Evolutionary conservation across 2,888 invertebrate genomes (phyloP).

Genomic region (Melinaea marsaeus): DNA sequence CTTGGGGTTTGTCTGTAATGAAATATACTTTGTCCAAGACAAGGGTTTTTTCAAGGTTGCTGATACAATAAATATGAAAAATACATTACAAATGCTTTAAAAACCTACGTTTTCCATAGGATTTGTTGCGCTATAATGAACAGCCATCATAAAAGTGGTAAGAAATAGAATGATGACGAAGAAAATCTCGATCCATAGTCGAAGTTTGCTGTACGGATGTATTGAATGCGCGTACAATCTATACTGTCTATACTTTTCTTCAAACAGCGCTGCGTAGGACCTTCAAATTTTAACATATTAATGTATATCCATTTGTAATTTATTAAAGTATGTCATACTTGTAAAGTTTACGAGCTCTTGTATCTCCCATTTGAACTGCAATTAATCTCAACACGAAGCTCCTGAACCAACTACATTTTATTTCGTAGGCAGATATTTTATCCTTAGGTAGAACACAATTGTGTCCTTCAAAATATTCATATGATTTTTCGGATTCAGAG

Average conservation of each 20-base stretch:
- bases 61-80: too few relatives aligned
- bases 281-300: constrained; percentile 32
- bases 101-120: constrained; percentile 30
- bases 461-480: constrained; percentile 49
- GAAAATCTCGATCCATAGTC: constrained; percentile 42
- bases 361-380: constrained; percentile 43
- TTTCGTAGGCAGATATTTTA: constrained; percentile 36
- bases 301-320: neutral
- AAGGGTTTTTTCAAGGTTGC: too few relatives aligned
- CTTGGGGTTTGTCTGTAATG: constrained; percentile 9
- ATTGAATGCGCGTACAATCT: constrained; percentile 40
- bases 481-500: constrained; percentile 27
- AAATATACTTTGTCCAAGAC: neutral
- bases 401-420: constrained; percentile 35
- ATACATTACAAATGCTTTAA: too few relatives aligned
- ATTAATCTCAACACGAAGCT: constrained; percentile 38
- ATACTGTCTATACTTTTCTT: constrained; percentile 49
- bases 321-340: constrained; percentile 37
- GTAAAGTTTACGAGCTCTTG: constrained; percentile 48
- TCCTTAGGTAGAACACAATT: constrained; percentile 42
- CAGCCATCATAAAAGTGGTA: constrained; percentile 34
- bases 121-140: constrained; percentile 35
- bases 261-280: constrained; percentile 47
- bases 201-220: constrained; percentile 52
- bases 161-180: constrained; percentile 36